Evolutionary conservation across 2,113 vertebrate species (phyloP).

Genomic region (Formicarius rufipectus): DNA sequence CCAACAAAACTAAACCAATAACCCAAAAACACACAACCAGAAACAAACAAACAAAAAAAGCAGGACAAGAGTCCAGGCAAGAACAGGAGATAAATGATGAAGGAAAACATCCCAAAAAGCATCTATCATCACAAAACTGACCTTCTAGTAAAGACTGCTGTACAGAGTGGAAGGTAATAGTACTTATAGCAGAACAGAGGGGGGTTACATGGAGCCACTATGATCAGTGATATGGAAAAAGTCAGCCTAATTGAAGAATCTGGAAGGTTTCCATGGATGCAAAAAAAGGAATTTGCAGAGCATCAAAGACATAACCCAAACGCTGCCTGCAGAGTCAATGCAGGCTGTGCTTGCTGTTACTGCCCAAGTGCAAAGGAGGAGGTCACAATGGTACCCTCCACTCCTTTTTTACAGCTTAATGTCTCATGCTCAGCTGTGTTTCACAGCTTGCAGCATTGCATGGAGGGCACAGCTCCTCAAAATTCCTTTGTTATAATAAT

Average conservation of each 20-base stretch:
- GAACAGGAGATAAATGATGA: not conserved
- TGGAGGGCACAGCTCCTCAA: not conserved
- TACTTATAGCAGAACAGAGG: not conserved
- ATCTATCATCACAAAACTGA: not conserved
- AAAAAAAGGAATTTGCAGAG: not conserved
- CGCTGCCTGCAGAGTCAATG: not conserved
- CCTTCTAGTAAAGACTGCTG: too few relatives aligned
- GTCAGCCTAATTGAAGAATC: not conserved
- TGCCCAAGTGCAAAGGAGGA: not conserved
- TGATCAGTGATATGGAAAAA: not conserved
- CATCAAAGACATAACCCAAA: not conserved
- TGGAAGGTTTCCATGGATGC: not conserved
- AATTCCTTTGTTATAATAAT: not conserved
- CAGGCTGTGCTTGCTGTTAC: rapidly evolving
- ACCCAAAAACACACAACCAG: too few relatives aligned
- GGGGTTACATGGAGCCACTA: not conserved
- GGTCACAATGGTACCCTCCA: too few relatives aligned
- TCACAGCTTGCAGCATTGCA: not conserved
- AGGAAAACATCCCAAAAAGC: not conserved
- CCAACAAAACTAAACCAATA: too few relatives aligned
- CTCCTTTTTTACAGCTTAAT: not conserved
- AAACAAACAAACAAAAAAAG: not conserved
- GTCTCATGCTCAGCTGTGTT: not conserved
- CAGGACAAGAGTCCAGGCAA: not conserved
- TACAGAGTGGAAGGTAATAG: not conserved